Base-by-base conservation (phyloP, 2,888 invertebrate genomes). In the Caenorhabditis becei region DNA sequence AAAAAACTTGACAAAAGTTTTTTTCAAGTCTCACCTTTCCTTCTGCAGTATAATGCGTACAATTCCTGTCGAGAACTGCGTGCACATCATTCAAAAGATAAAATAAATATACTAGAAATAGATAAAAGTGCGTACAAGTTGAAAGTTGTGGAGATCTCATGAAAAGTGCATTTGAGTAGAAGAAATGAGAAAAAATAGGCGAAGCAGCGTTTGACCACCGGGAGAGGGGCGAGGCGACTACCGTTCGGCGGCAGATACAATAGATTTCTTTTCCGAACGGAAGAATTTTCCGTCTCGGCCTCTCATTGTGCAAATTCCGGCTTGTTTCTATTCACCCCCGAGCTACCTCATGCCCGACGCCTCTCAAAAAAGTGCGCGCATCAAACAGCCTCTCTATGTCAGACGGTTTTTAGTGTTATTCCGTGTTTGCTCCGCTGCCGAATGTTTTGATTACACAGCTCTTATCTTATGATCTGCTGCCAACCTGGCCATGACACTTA, bases 11-110 rank as follows among this genome's bases (percentile, higher is more conserved):
- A n/a, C n/a, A n/a, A n/a, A n/a, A n/a, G n/a, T n/a, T n/a, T n/a
- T n/a, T n/a, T n/a, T n/a, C n/a, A 16, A 28, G n/a, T 23, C 4
- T 54, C 18, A 67, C 75, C 24, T 70, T 77, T 24, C 69, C 69
- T 3, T 23, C 51, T 14, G 65, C 63, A 0, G 67, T 69, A 8
- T 41, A 56, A 23, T 63, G 49, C 0, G 77, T 77, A 28, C 77
- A 77, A 41, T 77, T 77, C 47, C 77, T 69, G 23, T 77, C 77
- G 24, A 77, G 44, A 51, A 77, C 66, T n/a, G 59, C 59, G 5
- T 66, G 18, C 23, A 37, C 26, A 20, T 11, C 7, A 32, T 44
- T 74, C 3, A 14, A 35, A 65, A 72, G 56, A 54, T 44, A 63
- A 56, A 18, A 63, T n/a, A 58, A 49, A 65, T 58, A 4, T 3